phyloP scores from a whole-genome alignment of 2,113 vertebrate genomes.

The Pontoporia blainvillei region DNA sequence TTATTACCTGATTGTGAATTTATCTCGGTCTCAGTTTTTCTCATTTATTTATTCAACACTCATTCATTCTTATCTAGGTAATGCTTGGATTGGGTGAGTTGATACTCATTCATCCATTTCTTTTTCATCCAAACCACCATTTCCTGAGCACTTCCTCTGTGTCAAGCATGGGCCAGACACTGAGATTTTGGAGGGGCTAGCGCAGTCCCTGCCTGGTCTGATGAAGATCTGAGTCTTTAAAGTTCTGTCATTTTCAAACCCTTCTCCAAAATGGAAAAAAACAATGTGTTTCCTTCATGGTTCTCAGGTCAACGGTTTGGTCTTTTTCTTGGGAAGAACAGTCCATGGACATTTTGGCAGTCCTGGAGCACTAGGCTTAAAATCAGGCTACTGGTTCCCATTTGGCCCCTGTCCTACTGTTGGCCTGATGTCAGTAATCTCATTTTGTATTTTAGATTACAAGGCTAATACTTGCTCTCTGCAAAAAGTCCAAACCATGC shows the following conservation, averaged over 20 bases:
- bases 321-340: neutral
- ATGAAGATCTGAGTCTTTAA: neutral
- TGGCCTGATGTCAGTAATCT: neutral
- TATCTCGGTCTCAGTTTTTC: neutral
- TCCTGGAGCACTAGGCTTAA: neutral
- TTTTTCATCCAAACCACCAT: neutral
- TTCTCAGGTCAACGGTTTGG: neutral
- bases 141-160: neutral
- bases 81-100: neutral
- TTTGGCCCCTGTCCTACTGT: neutral
- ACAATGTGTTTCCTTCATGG: neutral
- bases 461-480: neutral
- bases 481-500: neutral
- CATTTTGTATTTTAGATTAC: neutral
- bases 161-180: neutral
- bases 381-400: neutral
- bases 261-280: neutral
- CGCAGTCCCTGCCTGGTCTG: neutral
- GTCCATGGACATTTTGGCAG: neutral
- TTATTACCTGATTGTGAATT: neutral
- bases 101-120: neutral
- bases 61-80: neutral
- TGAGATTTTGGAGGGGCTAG: neutral
- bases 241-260: neutral
- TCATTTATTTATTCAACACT: neutral